Evolutionary conservation across 2,888 invertebrate species (phyloP), one percentile per base, ranked within the genome.

Genomic region (Onthophagus sagittarius): DNA sequence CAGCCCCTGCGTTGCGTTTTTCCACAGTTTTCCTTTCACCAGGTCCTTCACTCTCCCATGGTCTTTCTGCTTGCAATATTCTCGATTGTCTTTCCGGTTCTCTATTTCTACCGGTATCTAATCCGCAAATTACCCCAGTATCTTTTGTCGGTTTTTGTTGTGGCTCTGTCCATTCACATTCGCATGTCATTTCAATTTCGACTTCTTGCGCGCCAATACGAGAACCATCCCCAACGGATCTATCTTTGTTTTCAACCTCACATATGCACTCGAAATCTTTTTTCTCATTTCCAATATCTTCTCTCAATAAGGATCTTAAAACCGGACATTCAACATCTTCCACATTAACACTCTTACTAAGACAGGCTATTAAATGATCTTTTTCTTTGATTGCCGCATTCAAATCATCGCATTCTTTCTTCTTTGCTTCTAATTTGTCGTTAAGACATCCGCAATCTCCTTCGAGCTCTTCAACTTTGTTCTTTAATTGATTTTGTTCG

Each of bases 401-500:
- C 7, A 77, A 72, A 31, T 65, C 70, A 13, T 71, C 71, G n/a
- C 71, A 69, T 63, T 77, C 77, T n/a, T 74, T 69, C 32, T 76
- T 73, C 13, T 75, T 77, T 23, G 74, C 65, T 73, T 73, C 64
- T 33, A 77, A 33, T 32, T 72, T 71, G 31, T 69, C 69, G 6
- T 73, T 71, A 15, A 69, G 72, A 31, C 63, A 63, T 63, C 15
- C 72, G 6, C 77, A 13, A 23, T 76, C 71, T 15, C 39, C 62
- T 31, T 75, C 73, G 15, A 78, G 72, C 69, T 78, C 76, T 23
- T 78, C 79, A 2, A 84, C 79, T 72, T 81, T 77, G 15, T 78
- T 77, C 72, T 79, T 80, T 69, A 83, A 79, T 62, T 79, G 78
- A 3, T 74, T 63, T 0, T 80, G 82, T 79, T 84, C 84, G 14